A percentile compares a stretch with the other conserved stretches of the same genome.
Conservation (phyloP, 2,888 invertebrate genomes). For the Acronicta alni region DNA sequence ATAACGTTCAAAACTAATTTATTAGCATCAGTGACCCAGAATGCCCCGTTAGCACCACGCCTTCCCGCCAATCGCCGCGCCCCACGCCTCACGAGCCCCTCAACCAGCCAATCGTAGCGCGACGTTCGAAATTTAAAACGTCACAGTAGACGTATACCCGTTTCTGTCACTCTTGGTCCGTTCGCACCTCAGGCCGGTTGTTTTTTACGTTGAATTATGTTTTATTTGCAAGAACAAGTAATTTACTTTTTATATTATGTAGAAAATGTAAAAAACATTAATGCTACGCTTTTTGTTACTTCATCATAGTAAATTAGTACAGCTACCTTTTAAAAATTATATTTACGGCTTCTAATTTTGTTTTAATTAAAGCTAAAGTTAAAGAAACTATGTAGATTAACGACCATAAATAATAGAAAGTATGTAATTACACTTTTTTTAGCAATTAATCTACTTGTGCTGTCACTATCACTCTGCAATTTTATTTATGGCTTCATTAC, state of each 20-base stretch:
- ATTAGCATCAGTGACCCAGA: constrained; percentile 75
- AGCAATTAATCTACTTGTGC: constrained; percentile 23
- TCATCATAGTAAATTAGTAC: neutral
- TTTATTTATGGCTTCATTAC: constrained; percentile 50
- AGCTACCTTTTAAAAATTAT: neutral
- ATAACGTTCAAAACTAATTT: constrained; percentile 76
- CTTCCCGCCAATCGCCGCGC: constrained; percentile 75
- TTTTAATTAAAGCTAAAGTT: constrained; percentile 16
- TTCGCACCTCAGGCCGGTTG: constrained; percentile 40
- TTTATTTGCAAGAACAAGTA: constrained; percentile 41
- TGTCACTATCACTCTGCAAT: constrained; percentile 14
- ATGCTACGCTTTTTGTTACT: constrained; percentile 1
- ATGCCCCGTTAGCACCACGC: constrained; percentile 75
- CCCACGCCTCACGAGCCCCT: constrained; percentile 79
- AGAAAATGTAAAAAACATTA: constrained; percentile 10
- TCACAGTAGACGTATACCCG: constrained; percentile 71
- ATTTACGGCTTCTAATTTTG: constrained; percentile 10
- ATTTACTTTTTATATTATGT: constrained; percentile 17
- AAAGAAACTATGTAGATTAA: neutral
- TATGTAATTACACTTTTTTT: constrained; percentile 23
- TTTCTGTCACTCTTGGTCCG: constrained; percentile 73
- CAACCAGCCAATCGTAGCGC: constrained; percentile 84
- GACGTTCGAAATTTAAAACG: constrained; percentile 78
- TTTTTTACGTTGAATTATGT: constrained; percentile 38
- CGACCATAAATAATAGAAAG: constrained; percentile 3